Conservation (phyloP, 2,113 vertebrate genomes). For the Carassius auratus region DNA sequence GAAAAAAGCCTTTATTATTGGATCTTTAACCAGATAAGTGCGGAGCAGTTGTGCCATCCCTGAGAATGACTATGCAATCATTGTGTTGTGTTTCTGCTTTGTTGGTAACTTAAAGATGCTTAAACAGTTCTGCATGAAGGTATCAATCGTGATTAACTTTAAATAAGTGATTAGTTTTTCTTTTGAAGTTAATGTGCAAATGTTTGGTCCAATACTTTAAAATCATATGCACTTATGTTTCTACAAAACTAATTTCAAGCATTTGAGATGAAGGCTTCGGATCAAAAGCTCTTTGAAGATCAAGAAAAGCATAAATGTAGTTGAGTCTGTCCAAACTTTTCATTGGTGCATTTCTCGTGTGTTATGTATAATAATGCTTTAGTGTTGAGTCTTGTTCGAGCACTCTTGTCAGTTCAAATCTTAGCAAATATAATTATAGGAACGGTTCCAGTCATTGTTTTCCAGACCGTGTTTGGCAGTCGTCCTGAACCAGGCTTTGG, state of each 20-base stretch:
- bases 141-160: not conserved
- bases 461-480: not conserved
- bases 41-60: too few species aligned
- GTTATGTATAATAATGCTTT: not conserved
- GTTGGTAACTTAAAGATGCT: not conserved
- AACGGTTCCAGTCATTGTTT: not conserved
- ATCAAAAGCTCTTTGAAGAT: not conserved
- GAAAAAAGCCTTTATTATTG: too few species aligned
- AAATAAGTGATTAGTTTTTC: not conserved
- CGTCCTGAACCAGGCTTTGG: too few species aligned
- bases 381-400: not conserved
- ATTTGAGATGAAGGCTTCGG: not conserved
- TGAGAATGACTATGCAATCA: not conserved
- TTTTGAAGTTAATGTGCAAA: not conserved
- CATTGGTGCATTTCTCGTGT: not conserved
- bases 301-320: too few species aligned
- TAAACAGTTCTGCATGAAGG: not conserved
- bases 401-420: not conserved
- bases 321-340: not conserved
- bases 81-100: not conserved
- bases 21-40: constrained; percentile 12
- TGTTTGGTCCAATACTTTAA: not conserved
- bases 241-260: not conserved
- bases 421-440: not conserved
- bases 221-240: not conserved